Evolutionary conservation across 2,113 vertebrate species (phyloP), one percentile per base, ranked within the genome.

Genomic region (Pyxicephalus adspersus): DNA sequence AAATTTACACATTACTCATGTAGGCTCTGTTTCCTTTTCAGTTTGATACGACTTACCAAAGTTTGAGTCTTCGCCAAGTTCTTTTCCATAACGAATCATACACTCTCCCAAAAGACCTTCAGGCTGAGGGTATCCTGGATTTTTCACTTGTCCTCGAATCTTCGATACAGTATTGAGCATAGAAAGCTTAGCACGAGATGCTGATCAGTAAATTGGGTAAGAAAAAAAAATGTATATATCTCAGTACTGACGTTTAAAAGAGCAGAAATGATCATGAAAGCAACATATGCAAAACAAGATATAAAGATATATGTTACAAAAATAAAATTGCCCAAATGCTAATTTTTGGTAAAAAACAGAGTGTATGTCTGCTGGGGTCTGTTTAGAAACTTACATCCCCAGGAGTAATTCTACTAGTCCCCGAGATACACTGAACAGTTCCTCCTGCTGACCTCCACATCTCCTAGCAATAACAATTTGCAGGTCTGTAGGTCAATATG

Each of bases 91-190:
- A 19, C 97, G 96, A 86, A 90, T 85, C 98, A 99, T 99, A 85
- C 95, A 93, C 85, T 99, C 98, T 45, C 98, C 98, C 19, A 99
- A 92, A 76, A 99, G 93, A 63, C 97, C 97, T 86, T 99, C 97
- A 0, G 96, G 94, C 90, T 99, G 98, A 0, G 98, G 98, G 89
- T 99, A 99, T 0, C 98, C 98, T 0, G 97, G 96, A 70, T 90
- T 98, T 90, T 98, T 99, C 90, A 99, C 97, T 89, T 99, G 98
- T 68, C 98, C 98, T 0, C 97, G 95, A 88, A 99, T 99, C 92
- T 98, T 99, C 0, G 97, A 99, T 91, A 99, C 93, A 0, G 96
- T 99, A 93, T 99, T 99, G 38, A 99, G 90, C 98, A 99, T 99
- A 16, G 94, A 95, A 20, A 99, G 92, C 89, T 99, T 99, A 86